A percentile compares a stretch with the other conserved stretches of the same genome.
Evolutionary conservation across 2,888 invertebrate species (phyloP).

Genomic region (Polia nebulosa): DNA sequence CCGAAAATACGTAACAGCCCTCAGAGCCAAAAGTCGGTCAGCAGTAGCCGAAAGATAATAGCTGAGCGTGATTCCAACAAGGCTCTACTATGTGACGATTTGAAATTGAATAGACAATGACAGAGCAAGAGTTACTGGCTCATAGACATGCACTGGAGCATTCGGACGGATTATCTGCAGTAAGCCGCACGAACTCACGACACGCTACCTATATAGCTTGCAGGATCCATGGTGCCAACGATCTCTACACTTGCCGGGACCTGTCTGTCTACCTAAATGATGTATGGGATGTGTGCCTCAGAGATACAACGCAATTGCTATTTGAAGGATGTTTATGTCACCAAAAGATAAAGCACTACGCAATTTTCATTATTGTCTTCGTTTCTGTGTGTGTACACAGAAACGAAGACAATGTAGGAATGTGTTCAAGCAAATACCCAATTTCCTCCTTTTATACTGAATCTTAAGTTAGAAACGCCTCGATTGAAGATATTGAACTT

Average conservation of each 20-base stretch:
- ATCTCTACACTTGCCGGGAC: slow-evolving; percentile 24
- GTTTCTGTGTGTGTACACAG: too few relatives aligned
- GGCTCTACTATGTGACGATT: slow-evolving; percentile 1
- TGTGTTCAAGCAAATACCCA: slow-evolving; percentile 17
- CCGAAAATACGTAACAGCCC: neutral
- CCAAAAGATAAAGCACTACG: neutral
- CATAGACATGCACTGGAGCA: slow-evolving; percentile 14
- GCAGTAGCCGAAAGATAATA: slow-evolving; percentile 20
- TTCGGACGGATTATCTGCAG: slow-evolving; percentile 46
- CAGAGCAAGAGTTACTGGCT: slow-evolving; percentile 8
- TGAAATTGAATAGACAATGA: slow-evolving; percentile 49
- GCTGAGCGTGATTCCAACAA: slow-evolving; percentile 11
- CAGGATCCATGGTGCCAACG: slow-evolving; percentile 29
- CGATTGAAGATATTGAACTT: slow-evolving; percentile 25
- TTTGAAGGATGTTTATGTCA: too few relatives aligned
- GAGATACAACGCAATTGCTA: neutral
- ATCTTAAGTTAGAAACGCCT: slow-evolving; percentile 16
- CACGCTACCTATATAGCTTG: slow-evolving; percentile 18
- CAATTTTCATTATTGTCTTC: too few relatives aligned
- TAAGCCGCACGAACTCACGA: slow-evolving; percentile 44
- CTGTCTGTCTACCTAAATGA: slow-evolving; percentile 10
- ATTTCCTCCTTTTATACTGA: slow-evolving; percentile 26
- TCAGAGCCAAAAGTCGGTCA: slow-evolving; percentile 3
- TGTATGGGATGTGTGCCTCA: slow-evolving; percentile 10
- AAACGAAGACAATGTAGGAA: slow-evolving; percentile 4